phyloP scores from a whole-genome alignment of 1,140 invertebrate species.

The Drosophila murphyi region DNA sequence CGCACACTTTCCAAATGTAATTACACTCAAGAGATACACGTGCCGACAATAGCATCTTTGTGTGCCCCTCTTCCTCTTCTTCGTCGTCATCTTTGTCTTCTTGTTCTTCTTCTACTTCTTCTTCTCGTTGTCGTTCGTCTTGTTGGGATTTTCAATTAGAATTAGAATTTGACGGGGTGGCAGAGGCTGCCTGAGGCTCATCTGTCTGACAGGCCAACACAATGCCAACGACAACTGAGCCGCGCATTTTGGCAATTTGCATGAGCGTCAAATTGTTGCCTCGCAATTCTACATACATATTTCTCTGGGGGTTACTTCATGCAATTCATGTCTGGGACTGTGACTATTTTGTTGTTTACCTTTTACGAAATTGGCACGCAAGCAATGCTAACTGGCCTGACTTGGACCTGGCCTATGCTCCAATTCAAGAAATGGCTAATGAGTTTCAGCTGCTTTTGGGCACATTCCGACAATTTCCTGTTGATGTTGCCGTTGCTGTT shows the following conservation, averaged over 20 bases:
- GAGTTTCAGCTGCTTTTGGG: conserved; percentile 42
- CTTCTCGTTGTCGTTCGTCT: conserved; percentile 9
- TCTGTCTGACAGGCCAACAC: conserved; percentile 34
- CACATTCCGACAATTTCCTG: conserved; percentile 15
- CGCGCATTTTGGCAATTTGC: conserved; percentile 50
- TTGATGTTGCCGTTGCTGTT: conserved; percentile 2
- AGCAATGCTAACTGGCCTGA: conserved; percentile 35
- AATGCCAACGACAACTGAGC: conserved; percentile 23
- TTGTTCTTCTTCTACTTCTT: neutral
- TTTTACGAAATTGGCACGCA: conserved; percentile 43
- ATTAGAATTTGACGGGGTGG: conserved; percentile 51
- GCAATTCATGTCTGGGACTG: conserved; percentile 18
- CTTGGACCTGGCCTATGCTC: conserved; percentile 43
- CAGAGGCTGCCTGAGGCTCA: conserved; percentile 25
- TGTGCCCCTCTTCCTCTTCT: conserved; percentile 1
- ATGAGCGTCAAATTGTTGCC: conserved; percentile 50
- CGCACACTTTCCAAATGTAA: conserved; percentile 76
- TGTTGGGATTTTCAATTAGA: conserved; percentile 70
- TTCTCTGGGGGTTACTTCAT: conserved; percentile 11
- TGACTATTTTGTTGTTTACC: conserved; percentile 60
- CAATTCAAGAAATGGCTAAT: conserved; percentile 62
- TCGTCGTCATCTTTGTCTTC: conserved; percentile 1
- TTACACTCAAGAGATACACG: conserved; percentile 81
- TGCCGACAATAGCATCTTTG: conserved; percentile 57
- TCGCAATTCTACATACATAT: conserved; percentile 33